Percentiles rank a stretch among this genome's conserved stretches.
Evolutionary conservation across 2,888 invertebrate genomes (phyloP).

Genomic region (Tryphoninae sp.): DNA sequence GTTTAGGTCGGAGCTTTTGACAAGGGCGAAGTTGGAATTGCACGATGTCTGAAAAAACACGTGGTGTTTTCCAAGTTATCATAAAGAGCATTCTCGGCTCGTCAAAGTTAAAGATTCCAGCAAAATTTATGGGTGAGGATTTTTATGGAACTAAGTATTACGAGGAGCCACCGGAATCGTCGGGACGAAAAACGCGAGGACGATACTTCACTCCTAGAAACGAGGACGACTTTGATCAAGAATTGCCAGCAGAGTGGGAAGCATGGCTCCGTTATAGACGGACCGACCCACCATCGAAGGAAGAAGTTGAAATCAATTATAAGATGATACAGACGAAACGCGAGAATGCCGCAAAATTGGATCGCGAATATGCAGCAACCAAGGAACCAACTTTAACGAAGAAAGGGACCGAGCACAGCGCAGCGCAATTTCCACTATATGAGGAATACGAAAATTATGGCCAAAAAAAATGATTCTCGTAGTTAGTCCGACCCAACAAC

Average conservation of each 20-base stretch:
- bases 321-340: conserved; percentile 89
- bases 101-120: conserved; percentile 79
- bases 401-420: conserved; percentile 30
- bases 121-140: conserved; percentile 87
- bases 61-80: conserved; percentile 80
- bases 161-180: conserved; percentile 88
- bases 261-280: conserved; percentile 89
- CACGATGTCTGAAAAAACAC: conserved; percentile 73
- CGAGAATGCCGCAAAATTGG: conserved; percentile 88
- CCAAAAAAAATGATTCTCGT: conserved; percentile 34
- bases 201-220: conserved; percentile 89
- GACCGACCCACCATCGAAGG: conserved; percentile 86
- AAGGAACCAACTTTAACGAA: conserved; percentile 73
- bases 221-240: conserved; percentile 86
- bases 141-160: conserved; percentile 92
- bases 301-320: conserved; percentile 87
- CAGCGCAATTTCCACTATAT: conserved; percentile 82
- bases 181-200: conserved; percentile 82
- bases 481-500: background rate
- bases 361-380: conserved; percentile 83
- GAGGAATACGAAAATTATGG: conserved; percentile 82
- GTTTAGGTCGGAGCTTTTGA: background rate
- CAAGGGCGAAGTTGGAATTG: background rate
- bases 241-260: conserved; percentile 94
- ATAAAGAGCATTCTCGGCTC: conserved; percentile 86